Evolutionary conservation across 2,888 invertebrate species (phyloP).

Genomic region (Synanthedon vespiformis): DNA sequence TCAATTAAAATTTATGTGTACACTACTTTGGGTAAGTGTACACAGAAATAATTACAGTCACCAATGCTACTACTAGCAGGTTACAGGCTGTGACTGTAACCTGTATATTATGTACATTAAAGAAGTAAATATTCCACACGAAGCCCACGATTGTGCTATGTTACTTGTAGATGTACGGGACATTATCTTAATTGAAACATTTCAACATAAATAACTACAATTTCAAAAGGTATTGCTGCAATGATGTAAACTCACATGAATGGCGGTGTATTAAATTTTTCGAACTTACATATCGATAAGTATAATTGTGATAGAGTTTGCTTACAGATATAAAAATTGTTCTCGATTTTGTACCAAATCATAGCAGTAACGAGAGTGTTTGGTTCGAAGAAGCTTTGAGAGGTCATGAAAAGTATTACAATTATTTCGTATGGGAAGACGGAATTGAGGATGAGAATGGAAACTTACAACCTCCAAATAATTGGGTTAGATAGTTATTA

Average conservation of each 20-base stretch:
- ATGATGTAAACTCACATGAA: background rate
- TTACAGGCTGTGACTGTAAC: too few relatives aligned
- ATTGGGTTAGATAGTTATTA: conserved; percentile 73
- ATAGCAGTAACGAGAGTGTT: conserved; percentile 82
- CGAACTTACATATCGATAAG: background rate
- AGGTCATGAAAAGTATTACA: conserved; percentile 72
- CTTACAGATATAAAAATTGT: conserved; percentile 69
- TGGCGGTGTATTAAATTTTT: background rate
- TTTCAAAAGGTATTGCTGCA: too few relatives aligned
- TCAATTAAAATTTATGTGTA: too few relatives aligned
- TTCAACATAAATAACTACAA: too few relatives aligned
- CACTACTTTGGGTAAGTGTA: too few relatives aligned
- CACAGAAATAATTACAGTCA: too few relatives aligned
- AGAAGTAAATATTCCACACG: too few relatives aligned
- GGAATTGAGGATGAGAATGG: conserved; percentile 62
- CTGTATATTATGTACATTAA: too few relatives aligned
- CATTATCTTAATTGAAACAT: too few relatives aligned
- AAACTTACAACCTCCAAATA: conserved; percentile 74
- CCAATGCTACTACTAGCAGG: too few relatives aligned
- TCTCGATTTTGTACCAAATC: conserved; percentile 80
- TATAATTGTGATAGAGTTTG: background rate
- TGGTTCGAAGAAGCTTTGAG: conserved; percentile 86
- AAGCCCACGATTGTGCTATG: too few relatives aligned
- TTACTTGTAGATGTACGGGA: too few relatives aligned
- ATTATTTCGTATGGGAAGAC: conserved; percentile 83